Evolutionary conservation across 2,797 vertebrate genomes (phyloP).

Genomic region (Bovichtus diacanthus): DNA sequence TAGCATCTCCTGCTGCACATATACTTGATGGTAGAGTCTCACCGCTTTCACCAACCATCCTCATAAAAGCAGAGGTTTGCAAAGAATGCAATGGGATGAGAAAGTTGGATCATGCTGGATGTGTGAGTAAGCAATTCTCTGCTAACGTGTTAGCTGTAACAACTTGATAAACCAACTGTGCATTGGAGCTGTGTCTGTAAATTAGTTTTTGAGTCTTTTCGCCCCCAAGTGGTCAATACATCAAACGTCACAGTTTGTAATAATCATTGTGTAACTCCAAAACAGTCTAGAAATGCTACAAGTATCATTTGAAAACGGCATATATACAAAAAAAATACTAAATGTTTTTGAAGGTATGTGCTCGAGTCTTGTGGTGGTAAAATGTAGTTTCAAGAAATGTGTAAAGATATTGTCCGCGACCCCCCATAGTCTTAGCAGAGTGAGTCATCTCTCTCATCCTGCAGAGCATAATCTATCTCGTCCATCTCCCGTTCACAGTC

Average conservation of each 20-base stretch:
- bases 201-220: neutral
- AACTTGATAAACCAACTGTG: neutral
- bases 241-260: neutral
- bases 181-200: neutral
- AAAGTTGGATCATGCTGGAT: neutral
- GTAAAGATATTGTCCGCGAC: neutral
- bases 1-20: neutral
- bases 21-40: neutral
- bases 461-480: slow-evolving; percentile 76
- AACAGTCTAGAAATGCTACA: neutral
- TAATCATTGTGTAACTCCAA: neutral
- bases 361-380: neutral
- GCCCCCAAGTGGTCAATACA: neutral
- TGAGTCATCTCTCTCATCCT: slow-evolving; percentile 75
- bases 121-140: neutral
- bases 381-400: neutral
- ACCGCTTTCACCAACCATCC: neutral
- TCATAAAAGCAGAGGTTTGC: neutral
- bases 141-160: neutral
- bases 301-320: neutral
- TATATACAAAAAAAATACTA: neutral
- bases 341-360: neutral
- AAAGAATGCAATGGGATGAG: neutral
- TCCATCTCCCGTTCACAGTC: slow-evolving; percentile 85
- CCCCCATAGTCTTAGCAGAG: slow-evolving; percentile 62